Conservation (phyloP, 2,113 vertebrate genomes). For the Tylochromis polylepis region DNA sequence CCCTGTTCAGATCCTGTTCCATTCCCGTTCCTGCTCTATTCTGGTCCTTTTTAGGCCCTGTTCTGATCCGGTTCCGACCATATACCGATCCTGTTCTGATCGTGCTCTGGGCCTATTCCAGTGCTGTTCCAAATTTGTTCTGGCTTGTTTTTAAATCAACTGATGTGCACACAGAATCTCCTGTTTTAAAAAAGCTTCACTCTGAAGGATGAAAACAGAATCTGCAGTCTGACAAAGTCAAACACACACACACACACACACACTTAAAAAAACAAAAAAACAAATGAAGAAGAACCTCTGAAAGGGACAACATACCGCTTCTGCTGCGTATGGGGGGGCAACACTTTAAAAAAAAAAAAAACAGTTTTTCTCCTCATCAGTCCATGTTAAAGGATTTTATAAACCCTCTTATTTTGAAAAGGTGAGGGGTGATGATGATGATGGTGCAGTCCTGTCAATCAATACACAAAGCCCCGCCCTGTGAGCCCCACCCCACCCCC, state of each 20-base stretch:
- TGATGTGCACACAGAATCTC: not conserved
- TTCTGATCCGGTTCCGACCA: not conserved
- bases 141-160: not conserved
- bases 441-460: conserved; percentile 59
- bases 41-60: not conserved
- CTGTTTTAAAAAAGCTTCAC: not conserved
- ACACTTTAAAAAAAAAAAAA: conserved; percentile 27
- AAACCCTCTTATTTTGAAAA: conserved; percentile 78
- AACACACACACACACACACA: not conserved
- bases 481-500: conserved; percentile 7
- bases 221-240: not conserved
- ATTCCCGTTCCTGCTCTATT: not conserved
- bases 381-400: conserved; percentile 87
- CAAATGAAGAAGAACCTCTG: conserved; percentile 28
- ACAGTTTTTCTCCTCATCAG: conserved; percentile 66
- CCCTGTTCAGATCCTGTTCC: not conserved
- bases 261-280: not conserved
- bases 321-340: conserved; percentile 29
- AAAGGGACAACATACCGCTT: conserved; percentile 60
- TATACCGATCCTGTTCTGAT: not conserved
- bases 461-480: conserved; percentile 27
- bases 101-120: not conserved
- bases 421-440: conserved; percentile 66
- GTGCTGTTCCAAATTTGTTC: not conserved
- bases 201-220: not conserved